These are phyloP conservation scores for Hiodon tergisus DNA, from an alignment of 2,113 vertebrate species.

Conservation along the genomic window DNA sequence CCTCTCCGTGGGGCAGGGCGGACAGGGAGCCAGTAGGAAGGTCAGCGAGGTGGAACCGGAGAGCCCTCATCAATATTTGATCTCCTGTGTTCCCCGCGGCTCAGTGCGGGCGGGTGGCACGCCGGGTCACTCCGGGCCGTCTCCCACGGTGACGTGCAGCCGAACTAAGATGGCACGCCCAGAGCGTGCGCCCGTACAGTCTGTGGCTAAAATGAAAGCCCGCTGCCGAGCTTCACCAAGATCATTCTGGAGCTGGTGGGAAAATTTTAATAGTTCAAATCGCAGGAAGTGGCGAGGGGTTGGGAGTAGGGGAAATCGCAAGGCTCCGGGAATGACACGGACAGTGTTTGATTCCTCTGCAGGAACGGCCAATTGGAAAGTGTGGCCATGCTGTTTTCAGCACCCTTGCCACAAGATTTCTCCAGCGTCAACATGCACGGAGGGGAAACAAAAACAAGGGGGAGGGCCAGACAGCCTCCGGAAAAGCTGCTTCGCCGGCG, in stretches of 20 bases:
- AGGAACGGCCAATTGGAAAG: constrained; percentile 12
- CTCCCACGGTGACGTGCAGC: neutral
- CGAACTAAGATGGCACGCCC: neutral
- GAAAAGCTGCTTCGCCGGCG: constrained; percentile 22
- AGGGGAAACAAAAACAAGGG: constrained; percentile 7
- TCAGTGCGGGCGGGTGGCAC: too few species aligned
- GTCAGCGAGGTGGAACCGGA: constrained; percentile 33
- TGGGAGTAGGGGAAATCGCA: neutral
- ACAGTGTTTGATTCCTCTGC: constrained; percentile 13
- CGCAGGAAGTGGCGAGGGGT: too few species aligned
- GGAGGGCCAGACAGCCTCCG: constrained; percentile 1
- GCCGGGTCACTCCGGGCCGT: neutral
- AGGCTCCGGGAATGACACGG: neutral
- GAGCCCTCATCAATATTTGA: constrained; percentile 42
- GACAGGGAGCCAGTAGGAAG: constrained; percentile 25
- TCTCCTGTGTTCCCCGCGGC: constrained; percentile 1
- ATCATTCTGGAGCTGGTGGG: too few species aligned
- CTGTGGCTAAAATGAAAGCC: too few species aligned
- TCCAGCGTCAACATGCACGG: neutral
- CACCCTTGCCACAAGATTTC: constrained; percentile 14
- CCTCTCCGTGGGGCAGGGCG: neutral
- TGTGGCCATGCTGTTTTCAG: constrained; percentile 25
- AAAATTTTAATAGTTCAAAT: too few species aligned
- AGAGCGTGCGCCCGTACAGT: neutral
- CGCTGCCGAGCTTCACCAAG: too few species aligned